Base-by-base conservation (phyloP, 2,888 invertebrate genomes). In the Anodontia alba region DNA sequence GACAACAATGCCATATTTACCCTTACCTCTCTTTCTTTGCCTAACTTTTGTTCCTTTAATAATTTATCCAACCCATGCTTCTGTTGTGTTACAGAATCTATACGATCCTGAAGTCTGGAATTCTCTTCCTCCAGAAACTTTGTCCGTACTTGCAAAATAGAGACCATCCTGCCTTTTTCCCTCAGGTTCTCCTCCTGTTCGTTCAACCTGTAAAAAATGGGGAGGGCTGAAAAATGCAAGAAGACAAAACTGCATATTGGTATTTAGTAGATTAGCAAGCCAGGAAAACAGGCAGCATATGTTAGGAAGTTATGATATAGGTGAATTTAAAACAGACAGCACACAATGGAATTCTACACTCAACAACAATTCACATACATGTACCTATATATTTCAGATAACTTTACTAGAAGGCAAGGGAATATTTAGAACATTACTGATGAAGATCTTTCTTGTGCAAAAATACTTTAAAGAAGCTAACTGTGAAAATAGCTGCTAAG, bases 51-150 rank as follows among this genome's bases (percentile, higher is more conserved):
- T 67, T 91, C 92, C 80, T 91, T 91, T 15, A 93, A 75, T 23
- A 91, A 73, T 72, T 90, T 91, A 88, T 93, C 93, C 73, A 93
- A 80, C 68, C 88, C 88, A 76, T 90, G 89, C 88, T 93, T 92
- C 86, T 93, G 92, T 51, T 90, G 89, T n/a, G 83, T 86, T 20
- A 91, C 82, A 46, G 89, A 86, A 80, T 92, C 91, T 29, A 92
- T 86, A 10, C 90, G 87, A 57, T 91, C 90, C 86, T 92, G 93
- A 33, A 92, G 84, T 17, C 90, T 86, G n/a, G 86, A 78, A 86
- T 92, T 93, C 88, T 93, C 93, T 43, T 93, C 93, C 76, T 93
- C 93, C 76, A 93, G 84, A 83, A 90, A 93, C 74, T 89, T 90
- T 43, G 87, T 84, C 26, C 91, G 89, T 26, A 92, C 91, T 79